Conservation (phyloP, 2,888 invertebrate genomes). For the Odontothrips loti region DNA sequence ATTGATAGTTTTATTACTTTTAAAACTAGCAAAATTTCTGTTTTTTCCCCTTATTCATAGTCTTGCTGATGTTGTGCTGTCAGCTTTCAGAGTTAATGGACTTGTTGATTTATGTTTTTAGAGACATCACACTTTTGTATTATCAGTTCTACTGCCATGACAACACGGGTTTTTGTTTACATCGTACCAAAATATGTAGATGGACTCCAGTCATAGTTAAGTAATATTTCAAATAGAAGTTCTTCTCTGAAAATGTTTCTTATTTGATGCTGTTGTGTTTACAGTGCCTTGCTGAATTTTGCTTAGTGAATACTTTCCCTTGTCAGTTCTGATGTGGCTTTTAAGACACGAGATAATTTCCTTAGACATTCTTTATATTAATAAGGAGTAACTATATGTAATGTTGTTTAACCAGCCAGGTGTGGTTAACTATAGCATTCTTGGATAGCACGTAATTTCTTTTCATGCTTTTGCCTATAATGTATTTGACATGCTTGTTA, state of each 20-base stretch:
- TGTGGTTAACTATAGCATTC: no score
- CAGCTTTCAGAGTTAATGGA: neutral
- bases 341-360: no score
- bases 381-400: no score
- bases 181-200: neutral
- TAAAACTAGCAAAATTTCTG: neutral
- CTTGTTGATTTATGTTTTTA: neutral
- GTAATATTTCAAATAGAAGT: neutral
- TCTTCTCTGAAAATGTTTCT: neutral
- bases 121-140: neutral
- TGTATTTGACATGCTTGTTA: no score
- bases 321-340: no score
- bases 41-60: neutral
- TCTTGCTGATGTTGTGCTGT: neutral
- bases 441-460: no score
- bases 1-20: neutral
- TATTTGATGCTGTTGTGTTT: no score
- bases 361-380: no score
- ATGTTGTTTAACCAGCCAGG: no score
- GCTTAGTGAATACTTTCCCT: no score
- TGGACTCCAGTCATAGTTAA: neutral
- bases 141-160: neutral
- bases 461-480: no score
- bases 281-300: no score
- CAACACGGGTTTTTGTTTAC: neutral